A percentile compares a stretch with the other conserved stretches of the same genome.
phyloP scores from a whole-genome alignment of 2,888 invertebrate genomes.

The Cylindroiulus punctatus region DNA sequence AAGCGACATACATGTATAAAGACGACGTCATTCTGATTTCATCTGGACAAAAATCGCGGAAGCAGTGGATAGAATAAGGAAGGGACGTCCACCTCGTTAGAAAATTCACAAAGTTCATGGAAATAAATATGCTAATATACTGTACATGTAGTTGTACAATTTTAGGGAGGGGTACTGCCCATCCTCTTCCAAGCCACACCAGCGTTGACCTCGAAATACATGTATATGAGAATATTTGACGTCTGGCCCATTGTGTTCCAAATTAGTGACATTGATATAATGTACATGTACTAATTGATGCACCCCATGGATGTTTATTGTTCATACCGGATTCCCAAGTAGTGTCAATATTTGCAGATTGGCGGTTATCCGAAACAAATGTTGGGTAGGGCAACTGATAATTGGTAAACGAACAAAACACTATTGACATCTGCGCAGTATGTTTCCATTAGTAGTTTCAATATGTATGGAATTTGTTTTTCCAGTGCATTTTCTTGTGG shows the following conservation, averaged over 20 bases:
- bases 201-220: slow-evolving; percentile 2
- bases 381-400: not conserved
- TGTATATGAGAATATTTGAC: not conserved
- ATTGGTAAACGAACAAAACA: not conserved
- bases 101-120: not conserved
- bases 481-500: too few relatives aligned
- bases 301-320: not conserved
- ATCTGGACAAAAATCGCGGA: too few relatives aligned
- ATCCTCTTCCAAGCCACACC: not conserved
- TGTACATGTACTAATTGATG: not conserved
- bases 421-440: too few relatives aligned
- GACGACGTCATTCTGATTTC: too few relatives aligned
- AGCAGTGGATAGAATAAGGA: not conserved
- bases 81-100: not conserved
- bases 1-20: too few relatives aligned
- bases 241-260: slow-evolving; percentile 26
- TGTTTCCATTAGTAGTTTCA: too few relatives aligned
- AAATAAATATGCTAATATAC: not conserved
- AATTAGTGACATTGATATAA: not conserved
- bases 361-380: not conserved
- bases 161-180: not conserved
- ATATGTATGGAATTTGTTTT: too few relatives aligned
- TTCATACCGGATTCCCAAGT: not conserved
- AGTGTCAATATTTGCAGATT: not conserved
- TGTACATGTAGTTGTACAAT: too few relatives aligned